Evolutionary conservation across 1,140 invertebrate genomes (phyloP).

Genomic region (Chelonus insularis): DNA sequence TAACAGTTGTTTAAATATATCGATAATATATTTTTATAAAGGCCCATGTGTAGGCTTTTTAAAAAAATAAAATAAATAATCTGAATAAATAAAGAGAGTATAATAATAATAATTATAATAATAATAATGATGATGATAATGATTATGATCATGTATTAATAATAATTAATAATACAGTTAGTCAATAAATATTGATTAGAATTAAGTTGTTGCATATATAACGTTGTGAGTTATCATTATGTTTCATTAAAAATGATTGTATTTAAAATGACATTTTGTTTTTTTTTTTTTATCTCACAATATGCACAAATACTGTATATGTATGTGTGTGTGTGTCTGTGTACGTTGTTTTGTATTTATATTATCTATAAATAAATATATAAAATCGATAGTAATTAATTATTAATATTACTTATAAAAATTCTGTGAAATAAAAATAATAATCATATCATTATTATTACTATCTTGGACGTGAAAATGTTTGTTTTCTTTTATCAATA

Average conservation of each 20-base stretch:
- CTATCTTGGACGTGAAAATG: too few species aligned
- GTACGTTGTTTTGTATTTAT: constrained; percentile 6
- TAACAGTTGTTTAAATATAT: too few species aligned
- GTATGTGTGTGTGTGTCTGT: not conserved
- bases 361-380: not conserved
- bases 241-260: too few species aligned
- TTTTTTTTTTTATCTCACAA: too few species aligned
- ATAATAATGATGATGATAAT: not conserved
- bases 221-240: too few species aligned
- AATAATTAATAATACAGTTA: constrained; percentile 50
- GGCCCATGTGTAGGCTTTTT: not conserved
- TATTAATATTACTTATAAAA: too few species aligned
- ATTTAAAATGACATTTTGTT: too few species aligned
- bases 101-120: not conserved
- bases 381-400: not conserved
- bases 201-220: too few species aligned
- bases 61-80: constrained; percentile 2
- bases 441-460: too few species aligned
- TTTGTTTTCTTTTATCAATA: too few species aligned
- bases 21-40: constrained; percentile 9
- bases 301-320: constrained; percentile 8
- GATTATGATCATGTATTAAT: not conserved
- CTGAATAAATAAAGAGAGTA: constrained; percentile 7
- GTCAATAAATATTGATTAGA: constrained; percentile 53
- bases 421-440: too few species aligned